A percentile compares a stretch with the other conserved stretches of the same genome.
phyloP scores from a whole-genome alignment of 2,113 vertebrate species.

The Bettongia penicillata region DNA sequence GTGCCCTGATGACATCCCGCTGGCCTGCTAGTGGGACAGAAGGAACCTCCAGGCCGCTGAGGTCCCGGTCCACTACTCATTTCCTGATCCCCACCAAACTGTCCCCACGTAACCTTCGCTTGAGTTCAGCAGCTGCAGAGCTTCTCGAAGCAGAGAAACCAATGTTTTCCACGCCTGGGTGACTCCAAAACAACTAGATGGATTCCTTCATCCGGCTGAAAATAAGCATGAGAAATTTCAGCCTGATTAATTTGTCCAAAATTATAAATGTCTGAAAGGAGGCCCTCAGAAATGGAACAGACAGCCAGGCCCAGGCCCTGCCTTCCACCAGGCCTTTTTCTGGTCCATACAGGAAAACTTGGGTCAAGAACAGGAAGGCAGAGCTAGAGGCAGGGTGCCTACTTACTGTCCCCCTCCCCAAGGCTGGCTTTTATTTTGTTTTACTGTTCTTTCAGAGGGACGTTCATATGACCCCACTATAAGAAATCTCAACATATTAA shows the following conservation, averaged over 20 bases:
- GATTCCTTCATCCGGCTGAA: slow-evolving; percentile 63
- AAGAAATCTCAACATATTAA: neutral
- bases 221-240: slow-evolving; percentile 69
- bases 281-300: slow-evolving; percentile 25
- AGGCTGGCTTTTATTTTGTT: neutral
- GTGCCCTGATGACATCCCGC: no score
- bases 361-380: neutral
- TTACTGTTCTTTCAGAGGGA: neutral
- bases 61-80: neutral
- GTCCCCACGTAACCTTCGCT: neutral
- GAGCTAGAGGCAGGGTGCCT: neutral
- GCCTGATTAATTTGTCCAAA: slow-evolving; percentile 71
- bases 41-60: neutral
- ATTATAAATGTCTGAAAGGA: slow-evolving; percentile 50
- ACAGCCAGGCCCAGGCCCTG: slow-evolving; percentile 11
- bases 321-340: neutral
- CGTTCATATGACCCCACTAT: neutral
- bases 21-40: neutral
- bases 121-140: slow-evolving; percentile 3
- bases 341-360: neutral
- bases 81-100: neutral
- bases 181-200: slow-evolving; percentile 65
- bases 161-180: slow-evolving; percentile 55
- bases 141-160: slow-evolving; percentile 63
- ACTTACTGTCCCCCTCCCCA: fast-evolving